Evolutionary conservation across 2,888 invertebrate species (phyloP).

Genomic region (Volucella inflata): DNA sequence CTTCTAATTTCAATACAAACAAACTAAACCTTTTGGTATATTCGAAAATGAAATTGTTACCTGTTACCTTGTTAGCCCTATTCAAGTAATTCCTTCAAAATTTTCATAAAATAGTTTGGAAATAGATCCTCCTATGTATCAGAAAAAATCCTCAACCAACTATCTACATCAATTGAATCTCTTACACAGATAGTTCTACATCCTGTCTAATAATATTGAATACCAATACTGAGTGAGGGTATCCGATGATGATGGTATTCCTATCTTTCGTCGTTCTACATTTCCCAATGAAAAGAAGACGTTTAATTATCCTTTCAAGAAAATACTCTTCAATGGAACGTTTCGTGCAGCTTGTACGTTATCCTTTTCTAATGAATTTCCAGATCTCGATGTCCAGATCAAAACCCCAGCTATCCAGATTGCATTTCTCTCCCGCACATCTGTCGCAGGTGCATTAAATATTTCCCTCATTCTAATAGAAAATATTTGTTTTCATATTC

Average conservation of each 20-base stretch:
- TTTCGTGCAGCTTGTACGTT: constrained; percentile 20
- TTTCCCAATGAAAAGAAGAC: constrained; percentile 45
- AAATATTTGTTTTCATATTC: constrained; percentile 71
- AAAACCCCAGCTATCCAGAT: constrained; percentile 37
- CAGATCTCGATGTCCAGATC: constrained; percentile 17
- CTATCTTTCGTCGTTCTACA: constrained; percentile 5
- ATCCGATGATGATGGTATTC: constrained; percentile 34
- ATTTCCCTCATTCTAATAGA: constrained; percentile 56
- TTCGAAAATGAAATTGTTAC: background rate
- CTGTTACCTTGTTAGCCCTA: constrained; percentile 10
- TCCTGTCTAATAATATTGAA: constrained; percentile 18
- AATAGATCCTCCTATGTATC: background rate
- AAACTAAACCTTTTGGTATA: background rate
- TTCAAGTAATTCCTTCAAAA: background rate
- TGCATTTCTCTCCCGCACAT: constrained; percentile 40
- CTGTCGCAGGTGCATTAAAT: constrained; percentile 70
- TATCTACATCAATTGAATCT: constrained; percentile 32
- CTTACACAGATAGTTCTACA: background rate
- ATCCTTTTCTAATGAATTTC: constrained; percentile 47
- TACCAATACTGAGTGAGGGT: background rate
- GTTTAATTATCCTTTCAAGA: constrained; percentile 24
- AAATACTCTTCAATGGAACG: background rate
- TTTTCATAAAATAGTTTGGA: background rate
- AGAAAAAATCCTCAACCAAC: constrained; percentile 29
- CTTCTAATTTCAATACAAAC: background rate